Conservation (phyloP, 2,797 vertebrate species). For the Etheostoma perlongum region DNA sequence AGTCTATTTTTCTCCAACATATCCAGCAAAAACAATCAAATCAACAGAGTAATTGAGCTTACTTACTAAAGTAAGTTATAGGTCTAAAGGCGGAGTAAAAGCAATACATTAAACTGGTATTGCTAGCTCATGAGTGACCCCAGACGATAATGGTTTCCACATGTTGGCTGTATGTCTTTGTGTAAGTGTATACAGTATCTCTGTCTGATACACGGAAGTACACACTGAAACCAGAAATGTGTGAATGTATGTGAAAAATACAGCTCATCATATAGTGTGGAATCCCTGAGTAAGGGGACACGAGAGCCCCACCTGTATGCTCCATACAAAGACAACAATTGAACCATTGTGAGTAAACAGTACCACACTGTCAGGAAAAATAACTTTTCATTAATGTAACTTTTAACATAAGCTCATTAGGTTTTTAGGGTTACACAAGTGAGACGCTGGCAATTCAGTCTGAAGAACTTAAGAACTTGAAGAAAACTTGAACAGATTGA, state of each 20-base stretch:
- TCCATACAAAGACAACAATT: conserved; percentile 28
- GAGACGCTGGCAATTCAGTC: neutral
- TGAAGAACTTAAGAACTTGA: neutral
- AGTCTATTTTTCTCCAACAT: neutral
- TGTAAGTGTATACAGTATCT: neutral
- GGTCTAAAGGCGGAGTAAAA: neutral
- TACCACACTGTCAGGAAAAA: conserved; percentile 13
- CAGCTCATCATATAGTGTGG: conserved; percentile 49
- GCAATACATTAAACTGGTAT: neutral
- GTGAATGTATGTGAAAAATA: conserved; percentile 21
- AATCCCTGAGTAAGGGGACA: conserved; percentile 35
- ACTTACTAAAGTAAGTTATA: neutral
- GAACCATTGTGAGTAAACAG: conserved; percentile 23
- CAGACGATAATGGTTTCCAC: conserved; percentile 28
- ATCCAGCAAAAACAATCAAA: conserved; percentile 9
- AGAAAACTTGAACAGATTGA: conserved; percentile 8
- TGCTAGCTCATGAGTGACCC: neutral
- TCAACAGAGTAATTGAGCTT: neutral
- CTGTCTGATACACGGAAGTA: neutral
- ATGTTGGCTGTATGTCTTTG: conserved; percentile 12
- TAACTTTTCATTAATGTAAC: neutral
- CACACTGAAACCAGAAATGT: neutral
- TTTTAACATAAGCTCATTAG: neutral
- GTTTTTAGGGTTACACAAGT: neutral
- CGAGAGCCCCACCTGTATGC: conserved; percentile 24